Percentiles rank a stretch among this genome's conserved stretches.
phyloP scores from a whole-genome alignment of 2,113 vertebrate genomes.

The Ictalurus punctatus region DNA sequence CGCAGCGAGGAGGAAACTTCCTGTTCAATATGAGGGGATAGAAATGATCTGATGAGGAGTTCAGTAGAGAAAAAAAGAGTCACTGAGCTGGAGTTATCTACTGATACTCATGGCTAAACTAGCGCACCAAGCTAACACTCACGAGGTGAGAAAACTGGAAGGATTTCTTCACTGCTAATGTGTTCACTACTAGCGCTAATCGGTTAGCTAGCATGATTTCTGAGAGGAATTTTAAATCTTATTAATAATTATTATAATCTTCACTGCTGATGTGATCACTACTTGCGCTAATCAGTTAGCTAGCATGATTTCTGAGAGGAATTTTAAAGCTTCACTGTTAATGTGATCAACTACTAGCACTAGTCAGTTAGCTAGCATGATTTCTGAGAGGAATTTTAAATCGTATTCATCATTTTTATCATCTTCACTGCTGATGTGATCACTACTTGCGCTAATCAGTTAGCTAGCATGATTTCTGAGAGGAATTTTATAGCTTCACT shows the following conservation, averaged over 20 bases:
- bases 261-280: not conserved
- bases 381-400: too few species aligned
- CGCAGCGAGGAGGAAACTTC: not conserved
- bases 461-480: too few species aligned
- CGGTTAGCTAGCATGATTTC: not conserved
- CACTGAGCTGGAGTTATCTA: not conserved
- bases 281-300: not conserved
- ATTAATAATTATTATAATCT: not conserved
- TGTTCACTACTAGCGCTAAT: too few species aligned
- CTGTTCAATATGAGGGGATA: not conserved
- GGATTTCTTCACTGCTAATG: not conserved
- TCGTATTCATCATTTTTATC: too few species aligned
- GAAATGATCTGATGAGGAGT: not conserved
- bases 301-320: not conserved
- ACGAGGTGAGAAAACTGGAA: not conserved
- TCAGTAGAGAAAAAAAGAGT: not conserved
- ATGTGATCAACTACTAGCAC: not conserved
- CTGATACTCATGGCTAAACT: not conserved
- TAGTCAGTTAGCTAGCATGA: too few species aligned
- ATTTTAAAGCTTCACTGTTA: not conserved
- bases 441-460: too few species aligned
- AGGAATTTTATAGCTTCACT: too few species aligned
- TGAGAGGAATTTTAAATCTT: not conserved
- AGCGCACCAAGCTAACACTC: not conserved
- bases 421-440: too few species aligned